phyloP scores from a whole-genome alignment of 2,797 vertebrate genomes.

The Melanotaenia pygmaea region DNA sequence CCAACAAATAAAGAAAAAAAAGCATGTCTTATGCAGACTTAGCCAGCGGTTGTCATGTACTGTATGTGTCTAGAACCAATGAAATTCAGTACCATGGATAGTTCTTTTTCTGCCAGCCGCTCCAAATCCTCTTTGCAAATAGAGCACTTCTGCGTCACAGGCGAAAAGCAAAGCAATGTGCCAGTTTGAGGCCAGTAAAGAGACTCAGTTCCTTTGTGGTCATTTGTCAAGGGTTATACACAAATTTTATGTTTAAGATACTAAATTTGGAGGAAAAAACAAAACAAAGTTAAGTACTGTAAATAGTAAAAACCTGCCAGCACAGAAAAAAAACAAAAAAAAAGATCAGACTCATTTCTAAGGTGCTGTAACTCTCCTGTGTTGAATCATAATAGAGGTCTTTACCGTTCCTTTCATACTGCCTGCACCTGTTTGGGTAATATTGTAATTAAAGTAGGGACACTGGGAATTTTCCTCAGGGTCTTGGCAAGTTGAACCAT shows the following conservation, averaged over 20 bases:
- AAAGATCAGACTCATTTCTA: constrained; percentile 2
- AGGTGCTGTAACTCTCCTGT: constrained; percentile 23
- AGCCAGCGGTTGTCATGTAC: constrained; percentile 31
- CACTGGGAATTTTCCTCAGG: constrained; percentile 60
- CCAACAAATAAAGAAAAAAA: not conserved
- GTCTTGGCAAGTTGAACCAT: constrained; percentile 63
- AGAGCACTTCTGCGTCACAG: constrained; percentile 5
- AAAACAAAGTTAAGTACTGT: not conserved
- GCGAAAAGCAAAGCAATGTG: constrained; percentile 9
- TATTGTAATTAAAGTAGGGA: constrained; percentile 72
- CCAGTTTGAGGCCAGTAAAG: constrained; percentile 8
- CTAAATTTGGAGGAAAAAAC: not conserved
- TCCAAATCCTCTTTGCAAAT: constrained; percentile 44
- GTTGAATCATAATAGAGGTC: constrained; percentile 43
- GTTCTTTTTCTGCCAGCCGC: constrained; percentile 33
- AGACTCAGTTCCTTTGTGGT: constrained; percentile 6
- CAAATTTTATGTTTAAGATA: constrained; percentile 33
- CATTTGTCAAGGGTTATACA: constrained; percentile 35
- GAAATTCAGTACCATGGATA: constrained; percentile 64
- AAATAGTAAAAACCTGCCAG: constrained; percentile 3
- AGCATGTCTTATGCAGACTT: constrained; percentile 9
- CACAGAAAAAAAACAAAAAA: constrained; percentile 4
- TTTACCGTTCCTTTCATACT: constrained; percentile 44
- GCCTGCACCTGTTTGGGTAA: constrained; percentile 64
- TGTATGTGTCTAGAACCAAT: constrained; percentile 35